Evolutionary conservation across 2,888 invertebrate species (phyloP).

Genomic region (Meteorus cinctellus): DNA sequence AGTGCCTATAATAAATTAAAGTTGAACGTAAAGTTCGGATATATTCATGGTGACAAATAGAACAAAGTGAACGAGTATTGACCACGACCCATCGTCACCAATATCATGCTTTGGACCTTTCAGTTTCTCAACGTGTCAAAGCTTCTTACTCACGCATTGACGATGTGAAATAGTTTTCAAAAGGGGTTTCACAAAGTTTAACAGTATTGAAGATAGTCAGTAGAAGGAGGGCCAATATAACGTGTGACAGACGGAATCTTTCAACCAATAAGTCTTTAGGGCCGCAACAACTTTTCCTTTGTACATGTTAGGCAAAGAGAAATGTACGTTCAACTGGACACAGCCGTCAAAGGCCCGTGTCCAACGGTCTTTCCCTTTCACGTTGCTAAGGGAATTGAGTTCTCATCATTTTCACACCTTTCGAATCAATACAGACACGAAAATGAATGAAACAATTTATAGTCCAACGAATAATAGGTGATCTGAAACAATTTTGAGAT

Average conservation of each 20-base stretch:
- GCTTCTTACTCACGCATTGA: neutral
- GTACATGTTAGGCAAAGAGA: neutral
- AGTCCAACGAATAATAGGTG: too few species aligned
- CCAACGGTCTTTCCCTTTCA: neutral
- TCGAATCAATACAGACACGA: too few species aligned
- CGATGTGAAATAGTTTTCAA: constrained; percentile 30
- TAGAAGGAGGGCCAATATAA: constrained; percentile 24
- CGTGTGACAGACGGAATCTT: constrained; percentile 15
- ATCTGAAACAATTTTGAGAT: too few species aligned
- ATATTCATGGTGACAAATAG: neutral
- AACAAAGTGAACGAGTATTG: constrained; percentile 14
- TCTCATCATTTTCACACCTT: too few species aligned
- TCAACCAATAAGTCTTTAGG: neutral
- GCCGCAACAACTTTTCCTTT: constrained; percentile 20
- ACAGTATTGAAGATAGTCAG: constrained; percentile 6
- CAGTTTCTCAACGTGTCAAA: neutral
- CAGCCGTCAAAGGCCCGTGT: neutral
- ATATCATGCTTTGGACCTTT: neutral
- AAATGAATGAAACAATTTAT: constrained; percentile 35
- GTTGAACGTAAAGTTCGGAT: neutral
- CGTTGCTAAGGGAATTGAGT: neutral
- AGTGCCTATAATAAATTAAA: constrained; percentile 9
- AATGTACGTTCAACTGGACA: neutral
- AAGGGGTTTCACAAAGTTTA: constrained; percentile 30
- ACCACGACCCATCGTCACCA: neutral